These are phyloP conservation scores for Montifringilla adamsi DNA, from an alignment of 2,113 vertebrate species.

Conservation along the genomic window DNA sequence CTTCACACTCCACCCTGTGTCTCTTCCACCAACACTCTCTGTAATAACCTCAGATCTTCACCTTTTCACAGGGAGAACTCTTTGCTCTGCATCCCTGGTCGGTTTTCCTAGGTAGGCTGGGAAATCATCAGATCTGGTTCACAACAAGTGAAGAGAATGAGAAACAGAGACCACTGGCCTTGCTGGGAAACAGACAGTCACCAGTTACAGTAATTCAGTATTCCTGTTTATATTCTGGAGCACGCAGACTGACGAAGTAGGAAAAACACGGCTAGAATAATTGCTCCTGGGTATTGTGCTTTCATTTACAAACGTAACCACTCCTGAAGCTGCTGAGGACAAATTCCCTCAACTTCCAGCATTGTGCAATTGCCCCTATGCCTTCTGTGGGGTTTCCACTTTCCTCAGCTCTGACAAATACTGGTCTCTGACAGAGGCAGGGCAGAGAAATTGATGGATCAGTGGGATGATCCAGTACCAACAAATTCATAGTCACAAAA, in stretches of 20 bases:
- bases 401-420: neutral
- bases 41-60: neutral
- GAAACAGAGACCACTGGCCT: neutral
- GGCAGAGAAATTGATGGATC: neutral
- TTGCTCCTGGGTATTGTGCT: conserved; percentile 24
- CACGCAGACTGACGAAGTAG: neutral
- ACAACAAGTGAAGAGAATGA: neutral
- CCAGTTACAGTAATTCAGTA: neutral
- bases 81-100: neutral
- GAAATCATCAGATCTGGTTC: neutral
- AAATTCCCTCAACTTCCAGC: neutral
- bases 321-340: neutral
- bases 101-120: neutral
- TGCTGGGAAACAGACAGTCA: neutral
- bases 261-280: conserved; percentile 22
- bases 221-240: conserved; percentile 2
- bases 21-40: neutral
- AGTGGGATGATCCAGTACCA: neutral
- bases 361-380: neutral
- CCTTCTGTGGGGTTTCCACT: neutral
- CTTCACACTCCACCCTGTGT: neutral
- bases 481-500: conserved; percentile 14
- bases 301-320: neutral
- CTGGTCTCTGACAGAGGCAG: neutral
- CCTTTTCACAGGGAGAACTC: neutral